Conservation (phyloP, 2,113 vertebrate species). For the Felis chaus region DNA sequence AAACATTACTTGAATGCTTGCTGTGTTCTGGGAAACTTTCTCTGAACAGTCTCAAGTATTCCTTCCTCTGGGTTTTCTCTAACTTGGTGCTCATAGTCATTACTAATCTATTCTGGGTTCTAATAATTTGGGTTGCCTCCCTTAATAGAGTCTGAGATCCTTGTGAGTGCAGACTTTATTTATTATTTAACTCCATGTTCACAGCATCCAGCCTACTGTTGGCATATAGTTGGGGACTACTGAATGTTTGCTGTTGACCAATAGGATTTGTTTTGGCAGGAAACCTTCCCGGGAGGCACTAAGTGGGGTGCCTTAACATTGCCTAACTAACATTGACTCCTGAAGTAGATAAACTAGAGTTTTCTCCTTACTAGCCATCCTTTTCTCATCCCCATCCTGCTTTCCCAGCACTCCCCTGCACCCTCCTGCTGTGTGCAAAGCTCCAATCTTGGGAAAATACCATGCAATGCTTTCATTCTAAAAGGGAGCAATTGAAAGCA, state of each 20-base stretch:
- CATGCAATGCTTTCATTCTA: slow-evolving; percentile 72
- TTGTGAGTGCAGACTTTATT: not conserved
- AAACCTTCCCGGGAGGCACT: not conserved
- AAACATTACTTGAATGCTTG: not conserved
- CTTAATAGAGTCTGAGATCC: not conserved
- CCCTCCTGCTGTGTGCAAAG: slow-evolving; percentile 63
- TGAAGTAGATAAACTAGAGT: slow-evolving; percentile 39
- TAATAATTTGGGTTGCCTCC: not conserved
- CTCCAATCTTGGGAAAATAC: slow-evolving; percentile 70
- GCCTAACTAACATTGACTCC: not conserved
- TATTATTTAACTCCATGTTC: not conserved
- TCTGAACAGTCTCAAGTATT: not conserved
- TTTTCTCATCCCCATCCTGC: not conserved
- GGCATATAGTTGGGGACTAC: not conserved
- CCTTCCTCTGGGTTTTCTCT: not conserved
- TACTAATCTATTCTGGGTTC: not conserved
- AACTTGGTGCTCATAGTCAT: not conserved
- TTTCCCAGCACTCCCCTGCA: slow-evolving; percentile 11
- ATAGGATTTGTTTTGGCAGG: slow-evolving; percentile 3
- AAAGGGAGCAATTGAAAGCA: slow-evolving; percentile 69
- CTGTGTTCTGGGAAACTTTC: not conserved
- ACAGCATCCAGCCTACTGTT: not conserved
- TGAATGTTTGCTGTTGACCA: not conserved
- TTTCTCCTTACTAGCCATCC: slow-evolving; percentile 7
- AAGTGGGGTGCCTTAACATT: not conserved